Evolutionary conservation across 2,113 vertebrate species (phyloP).

Genomic region (Xenopus tropicalis): UCB_Xtro_10.0 CM004446.2:2895501-2896000

Average conservation of each 20-base stretch:
- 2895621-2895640: slow-evolving; percentile 79
- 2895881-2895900: slow-evolving; percentile 90
- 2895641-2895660: slow-evolving; percentile 88
- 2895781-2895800: slow-evolving; percentile 72
- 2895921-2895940: slow-evolving; percentile 98
- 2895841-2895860: slow-evolving; percentile 89
- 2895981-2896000: slow-evolving; percentile 68
- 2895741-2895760: slow-evolving; percentile 89
- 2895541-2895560: slow-evolving; percentile 73
- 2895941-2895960: slow-evolving; percentile 84
- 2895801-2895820: slow-evolving; percentile 92
- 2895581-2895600: slow-evolving; percentile 70
- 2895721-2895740: slow-evolving; percentile 92
- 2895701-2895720: slow-evolving; percentile 99
- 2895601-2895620: slow-evolving; percentile 69
- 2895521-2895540: slow-evolving; percentile 78
- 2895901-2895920: slow-evolving; percentile 98
- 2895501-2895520: slow-evolving; percentile 76
- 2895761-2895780: slow-evolving; percentile 77
- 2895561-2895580: slow-evolving; percentile 82
- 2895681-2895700: slow-evolving; percentile 99
- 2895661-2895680: slow-evolving; percentile 98
- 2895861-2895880: slow-evolving; percentile 82
- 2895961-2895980: slow-evolving; percentile 78
- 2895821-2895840: slow-evolving; percentile 77